Evolutionary conservation across 2,797 vertebrate genomes (phyloP).

Genomic region (Enteromius fasciolatus): DNA sequence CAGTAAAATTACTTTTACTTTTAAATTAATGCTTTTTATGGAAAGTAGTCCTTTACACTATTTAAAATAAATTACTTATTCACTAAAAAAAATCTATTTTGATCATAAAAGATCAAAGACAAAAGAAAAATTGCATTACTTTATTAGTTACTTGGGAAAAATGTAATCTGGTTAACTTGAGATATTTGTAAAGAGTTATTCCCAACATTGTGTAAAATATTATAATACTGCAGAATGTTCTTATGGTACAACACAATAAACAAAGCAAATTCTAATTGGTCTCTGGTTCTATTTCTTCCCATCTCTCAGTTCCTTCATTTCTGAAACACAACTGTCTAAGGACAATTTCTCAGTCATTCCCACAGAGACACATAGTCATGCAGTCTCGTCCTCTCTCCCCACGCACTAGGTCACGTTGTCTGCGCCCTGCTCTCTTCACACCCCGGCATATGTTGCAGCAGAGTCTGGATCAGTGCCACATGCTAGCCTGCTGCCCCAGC

Average conservation of each 20-base stretch:
- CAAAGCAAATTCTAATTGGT: not conserved
- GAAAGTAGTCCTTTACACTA: too few species aligned
- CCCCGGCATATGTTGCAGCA: conserved; percentile 76
- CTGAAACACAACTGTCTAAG: not conserved
- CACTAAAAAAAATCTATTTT: too few species aligned
- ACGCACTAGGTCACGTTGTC: conserved; percentile 42
- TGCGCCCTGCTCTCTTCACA: conserved; percentile 48
- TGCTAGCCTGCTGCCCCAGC: conserved; percentile 76
- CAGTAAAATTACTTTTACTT: too few species aligned
- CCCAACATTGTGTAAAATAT: not conserved
- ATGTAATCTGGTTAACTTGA: not conserved
- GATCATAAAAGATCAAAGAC: not conserved
- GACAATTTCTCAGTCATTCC: conserved; percentile 1
- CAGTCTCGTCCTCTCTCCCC: conserved; percentile 36
- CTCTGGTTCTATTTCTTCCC: not conserved
- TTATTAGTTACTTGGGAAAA: not conserved
- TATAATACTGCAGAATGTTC: not conserved
- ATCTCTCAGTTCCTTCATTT: not conserved
- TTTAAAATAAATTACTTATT: too few species aligned
- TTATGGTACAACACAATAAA: not conserved
- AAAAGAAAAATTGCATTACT: not conserved
- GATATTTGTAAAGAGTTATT: not conserved
- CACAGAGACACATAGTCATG: conserved; percentile 37
- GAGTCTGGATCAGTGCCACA: conserved; percentile 80
- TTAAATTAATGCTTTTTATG: too few species aligned